Conservation (phyloP, 2,888 invertebrate species). For the Drosophila greeni region DNA sequence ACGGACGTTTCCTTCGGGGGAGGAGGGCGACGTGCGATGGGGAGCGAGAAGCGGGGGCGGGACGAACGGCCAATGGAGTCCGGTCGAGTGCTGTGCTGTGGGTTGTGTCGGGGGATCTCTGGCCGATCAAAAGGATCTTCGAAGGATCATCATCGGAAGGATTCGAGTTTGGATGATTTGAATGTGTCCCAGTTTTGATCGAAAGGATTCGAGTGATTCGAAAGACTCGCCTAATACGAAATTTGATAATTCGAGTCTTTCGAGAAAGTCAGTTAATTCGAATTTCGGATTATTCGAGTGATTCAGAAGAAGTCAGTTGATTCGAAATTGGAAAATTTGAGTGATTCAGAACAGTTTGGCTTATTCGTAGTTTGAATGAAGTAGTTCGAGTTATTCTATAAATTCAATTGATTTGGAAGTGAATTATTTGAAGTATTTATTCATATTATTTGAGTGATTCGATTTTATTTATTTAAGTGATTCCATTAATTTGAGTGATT, state of each 20-base stretch:
- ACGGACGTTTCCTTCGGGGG: conserved; percentile 10
- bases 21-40: conserved; percentile 8
- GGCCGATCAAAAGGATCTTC: conserved; percentile 22
- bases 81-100: conserved; percentile 46
- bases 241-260: background rate
- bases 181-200: conserved; percentile 1
- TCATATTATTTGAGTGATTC: background rate
- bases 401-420: background rate
- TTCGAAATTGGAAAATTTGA: background rate
- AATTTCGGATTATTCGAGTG: background rate
- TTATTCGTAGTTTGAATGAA: background rate
- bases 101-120: conserved; percentile 40
- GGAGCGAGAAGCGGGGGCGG: conserved; percentile 15
- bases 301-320: conserved; percentile 1
- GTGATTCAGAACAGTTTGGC: background rate
- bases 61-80: conserved; percentile 27
- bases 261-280: conserved; percentile 3
- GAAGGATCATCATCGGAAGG: conserved; percentile 5
- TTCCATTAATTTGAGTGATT: background rate
- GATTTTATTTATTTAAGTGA: background rate
- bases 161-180: conserved; percentile 1
- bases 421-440: background rate
- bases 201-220: background rate
- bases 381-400: background rate
- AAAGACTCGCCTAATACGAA: background rate